Evolutionary conservation across 1,140 invertebrate species (phyloP), one percentile per base, ranked within the genome.

Genomic region (Drosophila melanica): DNA sequence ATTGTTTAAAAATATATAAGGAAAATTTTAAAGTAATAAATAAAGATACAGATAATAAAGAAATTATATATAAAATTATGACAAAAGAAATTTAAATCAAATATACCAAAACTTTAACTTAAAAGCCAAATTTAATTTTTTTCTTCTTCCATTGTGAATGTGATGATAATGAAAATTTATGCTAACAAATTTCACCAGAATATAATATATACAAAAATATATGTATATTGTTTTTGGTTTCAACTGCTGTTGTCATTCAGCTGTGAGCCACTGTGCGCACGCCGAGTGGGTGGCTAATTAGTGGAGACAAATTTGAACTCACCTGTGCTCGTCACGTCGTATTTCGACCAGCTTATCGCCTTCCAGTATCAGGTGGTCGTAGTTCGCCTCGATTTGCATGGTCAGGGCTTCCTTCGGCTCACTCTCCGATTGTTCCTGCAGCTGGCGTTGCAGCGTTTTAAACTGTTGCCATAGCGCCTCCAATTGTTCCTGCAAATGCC

Each of bases 381-480:
- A 92, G 67, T 91, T 92, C 35, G 89, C 77, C 63, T 92, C 91
- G 16, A 92, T 91, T 79, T 92, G 79, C 90, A 92, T 90, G 30
- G 90, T 84, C 33, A 92, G 67, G 3, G 84, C 55, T 55, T 92
- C 91, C 50, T 90, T 91, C 14, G 91, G 87, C 6, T 92, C 91
- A 44, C 86, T 79, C 47, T 92, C 91, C 23, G 79, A 73, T 42
- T 92, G 90, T 41, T 90, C 85, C 58, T 91, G 90, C 2, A 92
- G 58, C 14, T 86, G 69, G 5, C 91, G 84, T 50, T 92, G 90
- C 10, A 92, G 69, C 7, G 67, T 75, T 50, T 92, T 91, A 59
- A 92, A 92, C 60, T 92, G 91, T 64, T 75, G 74, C 87, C 90
- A 92, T 23, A 92, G 70, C 7, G 65, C 75, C 54, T 92, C 91